Percentiles rank a stretch among this genome's conserved stretches.
Evolutionary conservation across 1,140 invertebrate genomes (phyloP).

Genomic region (Venturia canescens): DNA sequence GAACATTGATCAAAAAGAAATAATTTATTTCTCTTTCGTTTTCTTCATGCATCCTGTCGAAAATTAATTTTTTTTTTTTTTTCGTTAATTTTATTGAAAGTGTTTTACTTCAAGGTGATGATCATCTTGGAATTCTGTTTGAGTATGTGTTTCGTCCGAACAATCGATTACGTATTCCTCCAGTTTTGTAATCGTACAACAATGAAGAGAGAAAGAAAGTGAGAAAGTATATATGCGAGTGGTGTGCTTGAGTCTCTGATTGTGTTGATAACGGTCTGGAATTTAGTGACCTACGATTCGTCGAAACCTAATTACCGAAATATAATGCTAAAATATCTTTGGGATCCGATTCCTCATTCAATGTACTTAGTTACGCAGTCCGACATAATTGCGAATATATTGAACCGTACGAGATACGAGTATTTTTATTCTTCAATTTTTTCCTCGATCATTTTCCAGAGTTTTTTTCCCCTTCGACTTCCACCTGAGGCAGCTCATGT

Average conservation of each 20-base stretch:
- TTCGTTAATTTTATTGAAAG: no score
- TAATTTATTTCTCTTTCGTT: no score
- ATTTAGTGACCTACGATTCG: constrained; percentile 45
- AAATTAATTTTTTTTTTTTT: no score
- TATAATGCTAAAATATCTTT: constrained; percentile 71
- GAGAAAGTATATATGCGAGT: constrained; percentile 23
- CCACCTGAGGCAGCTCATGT: no score
- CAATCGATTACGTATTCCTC: no score
- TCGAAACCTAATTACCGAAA: constrained; percentile 65
- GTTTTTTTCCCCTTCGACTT: background rate
- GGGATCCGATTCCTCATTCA: constrained; percentile 72
- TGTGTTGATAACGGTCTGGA: background rate
- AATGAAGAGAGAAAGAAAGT: constrained; percentile 5
- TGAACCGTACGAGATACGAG: constrained; percentile 63
- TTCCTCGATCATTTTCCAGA: background rate
- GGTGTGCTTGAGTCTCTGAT: constrained; percentile 1
- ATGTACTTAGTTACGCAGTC: constrained; percentile 76
- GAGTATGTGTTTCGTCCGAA: no score
- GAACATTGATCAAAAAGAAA: no score
- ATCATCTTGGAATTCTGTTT: no score
- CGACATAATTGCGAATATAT: constrained; percentile 70
- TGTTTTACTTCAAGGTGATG: no score
- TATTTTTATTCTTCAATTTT: constrained; percentile 31
- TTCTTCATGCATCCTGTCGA: no score
- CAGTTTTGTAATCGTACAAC: no score